A percentile compares a stretch with the other conserved stretches of the same genome.
Conservation (phyloP, 2,113 vertebrate genomes). For the Machaerirhynchus nigripectus region DNA sequence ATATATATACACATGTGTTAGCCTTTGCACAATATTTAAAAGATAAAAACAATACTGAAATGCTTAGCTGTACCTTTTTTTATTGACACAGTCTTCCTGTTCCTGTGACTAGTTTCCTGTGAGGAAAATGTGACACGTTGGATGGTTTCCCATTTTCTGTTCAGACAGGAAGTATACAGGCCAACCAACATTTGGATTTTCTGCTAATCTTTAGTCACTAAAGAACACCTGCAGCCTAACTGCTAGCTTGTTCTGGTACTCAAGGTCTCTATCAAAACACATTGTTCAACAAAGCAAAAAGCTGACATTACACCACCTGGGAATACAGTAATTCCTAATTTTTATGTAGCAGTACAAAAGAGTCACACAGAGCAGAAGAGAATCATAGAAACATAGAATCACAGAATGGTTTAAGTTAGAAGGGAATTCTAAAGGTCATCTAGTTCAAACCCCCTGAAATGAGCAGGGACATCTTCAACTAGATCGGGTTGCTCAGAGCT, state of each 20-base stretch:
- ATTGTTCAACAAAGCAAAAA: constrained; percentile 29
- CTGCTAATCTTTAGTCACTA: constrained; percentile 27
- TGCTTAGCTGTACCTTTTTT: constrained; percentile 45
- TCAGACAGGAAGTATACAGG: constrained; percentile 66
- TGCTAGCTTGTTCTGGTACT: neutral
- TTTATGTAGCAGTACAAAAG: neutral
- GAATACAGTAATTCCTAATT: neutral
- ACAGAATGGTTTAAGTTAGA: neutral
- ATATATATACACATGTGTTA: neutral
- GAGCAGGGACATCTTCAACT: neutral
- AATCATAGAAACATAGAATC: neutral
- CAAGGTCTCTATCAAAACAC: constrained; percentile 39
- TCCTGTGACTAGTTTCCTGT: constrained; percentile 73
- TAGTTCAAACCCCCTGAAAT: neutral
- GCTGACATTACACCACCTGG: neutral
- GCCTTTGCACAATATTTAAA: constrained; percentile 41
- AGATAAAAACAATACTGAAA: constrained; percentile 50
- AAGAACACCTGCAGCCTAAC: constrained; percentile 67
- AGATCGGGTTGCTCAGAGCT: neutral
- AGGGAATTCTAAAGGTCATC: neutral
- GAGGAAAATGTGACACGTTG: constrained; percentile 74
- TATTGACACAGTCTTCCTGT: constrained; percentile 75
- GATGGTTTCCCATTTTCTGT: constrained; percentile 73
- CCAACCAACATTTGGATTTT: constrained; percentile 41
- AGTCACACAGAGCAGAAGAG: neutral